phyloP scores from a whole-genome alignment of 2,797 vertebrate species.

The Cetoscarus ocellatus region DNA sequence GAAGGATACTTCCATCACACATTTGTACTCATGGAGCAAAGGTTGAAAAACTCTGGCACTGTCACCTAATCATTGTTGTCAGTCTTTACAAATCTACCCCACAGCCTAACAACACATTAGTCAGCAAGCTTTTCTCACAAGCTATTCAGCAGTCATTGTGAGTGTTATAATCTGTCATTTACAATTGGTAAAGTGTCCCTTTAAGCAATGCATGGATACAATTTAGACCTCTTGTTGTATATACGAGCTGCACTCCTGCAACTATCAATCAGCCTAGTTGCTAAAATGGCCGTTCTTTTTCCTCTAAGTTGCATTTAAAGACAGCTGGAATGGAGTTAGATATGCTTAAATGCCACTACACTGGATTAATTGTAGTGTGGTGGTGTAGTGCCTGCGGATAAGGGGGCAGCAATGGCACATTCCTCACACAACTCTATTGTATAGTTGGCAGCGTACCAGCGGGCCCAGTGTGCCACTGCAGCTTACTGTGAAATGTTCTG shows the following conservation, averaged over 20 bases:
- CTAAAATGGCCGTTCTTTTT: slow-evolving; percentile 20
- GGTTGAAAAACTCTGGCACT: neutral
- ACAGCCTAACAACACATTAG: slow-evolving; percentile 1
- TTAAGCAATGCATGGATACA: slow-evolving; percentile 8
- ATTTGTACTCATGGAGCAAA: neutral
- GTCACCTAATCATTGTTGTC: neutral
- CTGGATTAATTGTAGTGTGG: slow-evolving; percentile 48
- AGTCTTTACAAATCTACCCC: slow-evolving; percentile 5
- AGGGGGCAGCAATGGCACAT: slow-evolving; percentile 54
- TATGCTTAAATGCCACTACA: slow-evolving; percentile 49
- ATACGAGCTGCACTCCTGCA: slow-evolving; percentile 6
- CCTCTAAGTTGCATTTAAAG: slow-evolving; percentile 28
- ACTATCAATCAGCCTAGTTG: slow-evolving; percentile 20
- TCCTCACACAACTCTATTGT: slow-evolving; percentile 57
- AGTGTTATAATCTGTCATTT: slow-evolving; percentile 5
- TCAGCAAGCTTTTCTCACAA: neutral
- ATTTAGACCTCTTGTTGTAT: neutral
- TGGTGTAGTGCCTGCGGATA: slow-evolving; percentile 52
- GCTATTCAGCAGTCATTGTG: neutral
- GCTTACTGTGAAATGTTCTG: slow-evolving; percentile 53
- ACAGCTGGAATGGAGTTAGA: slow-evolving; percentile 43
- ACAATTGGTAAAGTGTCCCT: slow-evolving; percentile 5
- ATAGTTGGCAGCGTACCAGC: slow-evolving; percentile 63
- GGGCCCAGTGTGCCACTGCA: slow-evolving; percentile 34
- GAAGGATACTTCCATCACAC: neutral